Percentiles rank a stretch among this genome's conserved stretches.
phyloP scores from a whole-genome alignment of 1,140 invertebrate species.

The Saxidomus purpurata region DNA sequence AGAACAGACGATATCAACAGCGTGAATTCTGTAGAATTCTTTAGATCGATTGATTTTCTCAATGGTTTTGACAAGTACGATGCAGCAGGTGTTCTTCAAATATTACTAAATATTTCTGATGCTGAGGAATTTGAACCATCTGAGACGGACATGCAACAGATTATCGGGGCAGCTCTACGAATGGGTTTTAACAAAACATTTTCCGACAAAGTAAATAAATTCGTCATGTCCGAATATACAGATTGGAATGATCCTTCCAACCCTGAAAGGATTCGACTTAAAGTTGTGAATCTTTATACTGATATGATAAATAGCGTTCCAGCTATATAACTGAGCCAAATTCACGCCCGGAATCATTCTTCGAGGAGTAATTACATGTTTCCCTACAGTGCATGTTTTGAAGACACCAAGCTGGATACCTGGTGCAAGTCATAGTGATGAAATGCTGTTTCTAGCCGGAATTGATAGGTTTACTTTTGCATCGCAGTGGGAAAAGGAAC shows the following conservation, averaged over 20 bases:
- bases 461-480: not conserved
- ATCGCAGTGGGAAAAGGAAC: not conserved
- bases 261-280: not conserved
- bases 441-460: not conserved
- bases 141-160: not conserved
- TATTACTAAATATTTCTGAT: not conserved
- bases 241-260: constrained; percentile 20
- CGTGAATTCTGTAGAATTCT: constrained; percentile 9
- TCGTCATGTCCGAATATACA: not conserved
- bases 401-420: not conserved
- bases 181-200: not conserved
- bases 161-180: not conserved
- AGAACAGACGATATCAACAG: not conserved
- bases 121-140: not conserved
- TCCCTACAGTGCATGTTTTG: not conserved
- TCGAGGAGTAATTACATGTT: not conserved
- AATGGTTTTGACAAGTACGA: constrained; percentile 31
- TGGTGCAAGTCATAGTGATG: constrained; percentile 1
- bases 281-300: not conserved
- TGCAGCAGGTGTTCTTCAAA: not conserved
- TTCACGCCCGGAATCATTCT: not conserved
- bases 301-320: not conserved
- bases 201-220: not conserved
- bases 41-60: constrained; percentile 43
- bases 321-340: not conserved